Conservation (phyloP, 1,140 invertebrate species). For the Euwallacea similis region DNA sequence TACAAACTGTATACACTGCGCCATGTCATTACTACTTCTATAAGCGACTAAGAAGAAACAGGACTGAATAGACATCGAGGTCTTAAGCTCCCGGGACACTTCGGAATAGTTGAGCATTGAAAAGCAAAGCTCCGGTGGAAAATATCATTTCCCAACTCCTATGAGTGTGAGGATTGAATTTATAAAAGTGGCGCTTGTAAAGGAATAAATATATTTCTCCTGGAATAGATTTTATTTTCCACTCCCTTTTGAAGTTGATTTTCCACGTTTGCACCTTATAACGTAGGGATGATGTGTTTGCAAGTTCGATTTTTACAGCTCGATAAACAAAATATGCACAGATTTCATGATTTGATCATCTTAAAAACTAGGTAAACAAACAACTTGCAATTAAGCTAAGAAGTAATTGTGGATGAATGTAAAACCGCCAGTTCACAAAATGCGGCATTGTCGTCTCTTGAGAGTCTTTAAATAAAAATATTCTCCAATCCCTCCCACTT, state of each 20-base stretch:
- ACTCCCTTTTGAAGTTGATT: conserved; percentile 1
- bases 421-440: too few relatives aligned
- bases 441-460: too few relatives aligned
- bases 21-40: too few relatives aligned
- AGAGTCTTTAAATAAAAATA: too few relatives aligned
- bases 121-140: conserved; percentile 11
- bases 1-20: too few relatives aligned
- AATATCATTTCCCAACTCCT: conserved; percentile 14
- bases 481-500: too few relatives aligned
- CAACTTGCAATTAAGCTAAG: too few relatives aligned
- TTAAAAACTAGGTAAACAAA: too few relatives aligned
- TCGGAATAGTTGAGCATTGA: conserved; percentile 10
- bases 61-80: conserved; percentile 2
- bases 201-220: conserved; percentile 6
- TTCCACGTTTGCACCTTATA: neutral
- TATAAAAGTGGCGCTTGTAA: conserved; percentile 7
- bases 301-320: too few relatives aligned
- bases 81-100: neutral
- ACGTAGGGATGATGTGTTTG: neutral
- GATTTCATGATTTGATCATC: too few relatives aligned
- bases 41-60: neutral
- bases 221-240: neutral
- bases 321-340: too few relatives aligned
- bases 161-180: conserved; percentile 8
- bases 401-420: too few relatives aligned